Conservation (phyloP, 2,797 vertebrate genomes). For the Garrulus glandarius region DNA sequence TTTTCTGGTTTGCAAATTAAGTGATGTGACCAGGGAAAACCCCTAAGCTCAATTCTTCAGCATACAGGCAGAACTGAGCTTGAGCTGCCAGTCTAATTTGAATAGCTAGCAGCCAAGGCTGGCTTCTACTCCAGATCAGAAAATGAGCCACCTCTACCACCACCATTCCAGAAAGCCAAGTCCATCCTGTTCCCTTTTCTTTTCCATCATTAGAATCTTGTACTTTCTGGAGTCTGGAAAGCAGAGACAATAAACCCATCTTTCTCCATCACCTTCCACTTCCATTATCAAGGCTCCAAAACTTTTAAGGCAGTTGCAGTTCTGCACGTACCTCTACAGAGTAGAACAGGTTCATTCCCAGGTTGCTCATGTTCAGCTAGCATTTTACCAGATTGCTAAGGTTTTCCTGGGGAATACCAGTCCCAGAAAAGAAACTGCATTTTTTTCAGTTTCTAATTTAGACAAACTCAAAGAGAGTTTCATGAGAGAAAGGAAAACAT, state of each 20-base stretch:
- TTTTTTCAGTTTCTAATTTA: background rate
- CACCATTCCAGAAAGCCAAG: slow-evolving; percentile 38
- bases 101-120: background rate
- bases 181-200: slow-evolving; percentile 24
- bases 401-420: background rate
- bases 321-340: background rate
- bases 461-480: background rate
- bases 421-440: background rate
- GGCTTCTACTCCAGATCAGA: background rate
- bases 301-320: background rate
- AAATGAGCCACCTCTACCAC: background rate
- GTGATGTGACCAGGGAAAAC: background rate
- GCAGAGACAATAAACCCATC: background rate
- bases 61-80: background rate
- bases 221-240: background rate
- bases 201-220: background rate
- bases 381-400: background rate
- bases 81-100: background rate
- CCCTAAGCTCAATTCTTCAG: background rate
- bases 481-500: background rate
- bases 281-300: background rate
- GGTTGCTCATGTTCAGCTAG: background rate
- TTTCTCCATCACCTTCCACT: background rate
- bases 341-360: background rate
- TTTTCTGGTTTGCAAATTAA: background rate